phyloP scores from a whole-genome alignment of 2,797 vertebrate species.

The Lacerta agilis region DNA sequence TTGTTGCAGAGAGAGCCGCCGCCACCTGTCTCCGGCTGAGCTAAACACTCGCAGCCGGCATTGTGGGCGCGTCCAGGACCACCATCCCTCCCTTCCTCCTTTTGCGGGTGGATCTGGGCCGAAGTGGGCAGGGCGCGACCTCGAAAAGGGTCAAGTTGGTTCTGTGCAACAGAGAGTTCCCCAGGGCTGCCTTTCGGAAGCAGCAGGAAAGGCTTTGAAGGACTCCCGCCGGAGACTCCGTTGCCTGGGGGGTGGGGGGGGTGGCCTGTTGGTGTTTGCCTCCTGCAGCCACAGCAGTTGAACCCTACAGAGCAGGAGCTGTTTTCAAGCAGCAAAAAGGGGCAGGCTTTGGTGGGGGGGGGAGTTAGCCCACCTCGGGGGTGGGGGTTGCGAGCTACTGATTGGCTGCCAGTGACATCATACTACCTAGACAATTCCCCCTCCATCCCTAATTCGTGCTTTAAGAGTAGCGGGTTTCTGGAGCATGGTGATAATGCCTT shows the following conservation, averaged over 20 bases:
- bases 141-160: no score
- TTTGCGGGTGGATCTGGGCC: no score
- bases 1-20: no score
- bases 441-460: not conserved
- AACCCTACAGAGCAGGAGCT: not conserved
- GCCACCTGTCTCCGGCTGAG: no score
- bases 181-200: not conserved
- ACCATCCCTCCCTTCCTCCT: no score
- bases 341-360: not conserved
- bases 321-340: not conserved
- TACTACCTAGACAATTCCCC: not conserved
- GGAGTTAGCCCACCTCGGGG: accelerated
- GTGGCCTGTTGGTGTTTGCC: not conserved
- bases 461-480: accelerated
- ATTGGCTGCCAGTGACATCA: constrained; percentile 4
- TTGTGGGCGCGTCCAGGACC: no score
- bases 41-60: no score
- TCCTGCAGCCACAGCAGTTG: not conserved
- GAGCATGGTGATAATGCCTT: not conserved
- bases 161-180: no score
- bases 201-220: constrained; percentile 2
- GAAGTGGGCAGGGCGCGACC: no score
- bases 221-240: not conserved
- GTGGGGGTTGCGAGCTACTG: accelerated
- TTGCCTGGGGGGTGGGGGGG: not conserved